phyloP scores from a whole-genome alignment of 2,888 invertebrate species.

The Catocala nupta region DNA sequence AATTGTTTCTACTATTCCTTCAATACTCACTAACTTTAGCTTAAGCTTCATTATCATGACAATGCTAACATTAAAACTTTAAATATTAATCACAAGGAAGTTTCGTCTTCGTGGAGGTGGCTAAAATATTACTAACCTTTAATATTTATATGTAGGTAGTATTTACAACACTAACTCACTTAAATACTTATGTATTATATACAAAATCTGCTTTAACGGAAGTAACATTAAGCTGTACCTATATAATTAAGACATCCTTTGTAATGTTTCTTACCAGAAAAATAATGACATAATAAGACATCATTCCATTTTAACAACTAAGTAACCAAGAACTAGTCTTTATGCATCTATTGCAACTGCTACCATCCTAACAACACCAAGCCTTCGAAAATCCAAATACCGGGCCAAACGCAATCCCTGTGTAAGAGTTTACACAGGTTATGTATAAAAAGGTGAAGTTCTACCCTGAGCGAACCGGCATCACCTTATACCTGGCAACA shows the following conservation, averaged over 20 bases:
- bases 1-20: constrained; percentile 40
- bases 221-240: constrained; percentile 28
- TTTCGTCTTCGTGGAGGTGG: constrained; percentile 40
- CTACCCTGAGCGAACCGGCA: too few species aligned
- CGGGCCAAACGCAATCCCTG: too few species aligned
- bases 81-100: constrained; percentile 13
- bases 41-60: constrained; percentile 53
- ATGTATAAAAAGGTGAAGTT: too few species aligned
- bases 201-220: constrained; percentile 45
- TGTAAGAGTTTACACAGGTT: too few species aligned
- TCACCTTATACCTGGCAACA: too few species aligned
- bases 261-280: constrained; percentile 15
- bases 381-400: too few species aligned
- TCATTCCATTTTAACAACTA: constrained; percentile 12
- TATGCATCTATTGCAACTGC: too few species aligned
- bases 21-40: constrained; percentile 41
- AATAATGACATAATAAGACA: neutral
- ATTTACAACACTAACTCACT: constrained; percentile 36
- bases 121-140: constrained; percentile 34
- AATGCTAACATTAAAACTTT: constrained; percentile 32
- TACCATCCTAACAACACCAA: too few species aligned
- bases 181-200: constrained; percentile 51
- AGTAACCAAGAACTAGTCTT: too few species aligned
- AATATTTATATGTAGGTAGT: constrained; percentile 33
- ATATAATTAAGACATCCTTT: constrained; percentile 36